These are phyloP conservation scores for Drosophila kurseongensis DNA, from an alignment of 1,140 invertebrate species.

Conservation along the genomic window DNA sequence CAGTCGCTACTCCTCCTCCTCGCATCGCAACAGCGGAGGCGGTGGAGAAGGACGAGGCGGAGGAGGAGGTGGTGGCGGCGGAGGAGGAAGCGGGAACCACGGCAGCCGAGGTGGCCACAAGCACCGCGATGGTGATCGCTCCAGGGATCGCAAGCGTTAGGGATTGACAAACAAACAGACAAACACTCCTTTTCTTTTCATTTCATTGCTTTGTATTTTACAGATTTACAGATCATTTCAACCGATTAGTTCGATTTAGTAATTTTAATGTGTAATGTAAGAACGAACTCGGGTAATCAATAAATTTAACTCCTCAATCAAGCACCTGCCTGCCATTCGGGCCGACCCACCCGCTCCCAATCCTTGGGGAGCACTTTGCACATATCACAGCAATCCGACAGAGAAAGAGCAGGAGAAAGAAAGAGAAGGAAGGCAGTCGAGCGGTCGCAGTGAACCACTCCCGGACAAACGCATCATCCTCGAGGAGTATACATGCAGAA, in stretches of 20 bases:
- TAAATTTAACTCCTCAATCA: constrained; percentile 38
- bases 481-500: not conserved
- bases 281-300: constrained; percentile 41
- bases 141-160: constrained; percentile 80
- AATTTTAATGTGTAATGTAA: constrained; percentile 16
- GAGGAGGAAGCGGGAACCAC: constrained; percentile 15
- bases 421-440: constrained; percentile 2
- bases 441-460: not conserved
- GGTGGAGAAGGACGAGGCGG: constrained; percentile 19
- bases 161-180: not conserved
- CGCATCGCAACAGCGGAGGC: constrained; percentile 48
- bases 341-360: not conserved
- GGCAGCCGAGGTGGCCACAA: constrained; percentile 65
- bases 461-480: not conserved
- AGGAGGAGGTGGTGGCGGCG: constrained; percentile 13
- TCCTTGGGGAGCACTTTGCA: not conserved
- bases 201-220: constrained; percentile 32
- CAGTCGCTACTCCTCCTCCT: constrained; percentile 55
- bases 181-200: constrained; percentile 16
- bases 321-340: constrained; percentile 2
- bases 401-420: constrained; percentile 13
- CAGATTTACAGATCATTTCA: constrained; percentile 25
- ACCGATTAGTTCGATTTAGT: constrained; percentile 38
- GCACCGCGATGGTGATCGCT: constrained; percentile 73
- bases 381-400: constrained; percentile 40